phyloP scores from a whole-genome alignment of 2,797 vertebrate genomes.

The Sphenopsis melanotis region DNA sequence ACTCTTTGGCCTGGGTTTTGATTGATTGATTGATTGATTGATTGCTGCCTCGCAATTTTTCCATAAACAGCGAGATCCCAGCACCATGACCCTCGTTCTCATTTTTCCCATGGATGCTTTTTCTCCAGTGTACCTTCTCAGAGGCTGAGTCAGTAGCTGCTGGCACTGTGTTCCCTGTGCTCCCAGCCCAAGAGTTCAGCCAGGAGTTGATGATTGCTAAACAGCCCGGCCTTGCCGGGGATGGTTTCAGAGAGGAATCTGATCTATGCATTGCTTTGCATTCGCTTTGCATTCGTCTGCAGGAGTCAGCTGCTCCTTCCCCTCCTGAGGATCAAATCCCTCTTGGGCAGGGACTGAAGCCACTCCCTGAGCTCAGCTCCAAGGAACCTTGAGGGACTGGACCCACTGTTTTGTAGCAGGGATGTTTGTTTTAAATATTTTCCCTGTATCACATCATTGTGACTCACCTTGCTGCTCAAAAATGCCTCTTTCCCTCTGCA shows the following conservation, averaged over 20 bases:
- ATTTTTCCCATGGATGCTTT: constrained; percentile 12
- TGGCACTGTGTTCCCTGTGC: constrained; percentile 36
- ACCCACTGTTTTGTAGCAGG: background rate
- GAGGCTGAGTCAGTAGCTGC: constrained; percentile 40
- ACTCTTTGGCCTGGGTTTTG: background rate
- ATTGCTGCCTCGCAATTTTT: fast-evolving
- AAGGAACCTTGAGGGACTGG: background rate
- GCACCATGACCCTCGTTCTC: background rate
- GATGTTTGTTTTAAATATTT: background rate
- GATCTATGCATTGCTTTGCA: background rate
- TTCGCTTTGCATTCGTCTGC: background rate
- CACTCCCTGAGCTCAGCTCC: background rate
- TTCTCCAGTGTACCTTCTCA: constrained; percentile 1
- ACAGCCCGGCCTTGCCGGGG: background rate
- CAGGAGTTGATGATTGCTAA: constrained; percentile 51
- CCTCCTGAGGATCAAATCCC: background rate
- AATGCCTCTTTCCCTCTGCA: background rate
- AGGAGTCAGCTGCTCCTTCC: background rate
- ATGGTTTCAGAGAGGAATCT: background rate
- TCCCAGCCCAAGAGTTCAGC: constrained; percentile 52
- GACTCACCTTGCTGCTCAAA: background rate
- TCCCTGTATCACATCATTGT: fast-evolving
- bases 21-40: background rate
- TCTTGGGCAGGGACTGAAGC: background rate
- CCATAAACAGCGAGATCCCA: background rate